Conservation (phyloP, 2,888 invertebrate genomes). For the Scrobipalpa costella region DNA sequence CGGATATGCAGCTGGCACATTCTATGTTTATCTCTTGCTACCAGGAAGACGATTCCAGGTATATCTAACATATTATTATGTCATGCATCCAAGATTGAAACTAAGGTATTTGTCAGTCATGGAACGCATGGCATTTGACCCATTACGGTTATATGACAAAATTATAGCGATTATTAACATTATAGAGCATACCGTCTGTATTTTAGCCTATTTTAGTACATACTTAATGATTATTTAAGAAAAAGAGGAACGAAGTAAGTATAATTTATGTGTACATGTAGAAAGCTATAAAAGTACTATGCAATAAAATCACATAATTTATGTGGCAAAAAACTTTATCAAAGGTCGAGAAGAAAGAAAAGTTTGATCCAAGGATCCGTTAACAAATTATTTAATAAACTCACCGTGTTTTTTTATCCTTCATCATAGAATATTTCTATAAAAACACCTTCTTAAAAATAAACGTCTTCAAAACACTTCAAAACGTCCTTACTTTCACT, state of each 20-base stretch:
- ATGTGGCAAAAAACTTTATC: background rate
- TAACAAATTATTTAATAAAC: slow-evolving; percentile 32
- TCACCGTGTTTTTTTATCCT: slow-evolving; percentile 59
- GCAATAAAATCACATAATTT: background rate
- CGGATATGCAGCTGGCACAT: no score
- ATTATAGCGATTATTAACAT: background rate
- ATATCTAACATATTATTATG: background rate
- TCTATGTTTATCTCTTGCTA: no score
- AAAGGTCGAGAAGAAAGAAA: no score
- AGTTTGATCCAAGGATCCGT: background rate
- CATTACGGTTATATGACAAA: background rate
- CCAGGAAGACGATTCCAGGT: background rate
- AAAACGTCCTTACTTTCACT: slow-evolving; percentile 42
- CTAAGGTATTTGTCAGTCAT: slow-evolving; percentile 2
- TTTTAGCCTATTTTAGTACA: background rate
- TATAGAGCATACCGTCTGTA: background rate
- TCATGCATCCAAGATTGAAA: slow-evolving; percentile 6
- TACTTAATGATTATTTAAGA: no score
- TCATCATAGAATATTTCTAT: slow-evolving; percentile 46
- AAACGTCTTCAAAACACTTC: slow-evolving; percentile 31
- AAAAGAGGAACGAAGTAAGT: no score
- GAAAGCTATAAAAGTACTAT: no score
- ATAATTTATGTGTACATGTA: no score
- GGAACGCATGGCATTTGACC: background rate
- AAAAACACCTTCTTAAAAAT: slow-evolving; percentile 25